These are phyloP conservation scores for Leistus spinibarbis DNA, from an alignment of 2,888 invertebrate genomes.

Conservation along the genomic window DNA sequence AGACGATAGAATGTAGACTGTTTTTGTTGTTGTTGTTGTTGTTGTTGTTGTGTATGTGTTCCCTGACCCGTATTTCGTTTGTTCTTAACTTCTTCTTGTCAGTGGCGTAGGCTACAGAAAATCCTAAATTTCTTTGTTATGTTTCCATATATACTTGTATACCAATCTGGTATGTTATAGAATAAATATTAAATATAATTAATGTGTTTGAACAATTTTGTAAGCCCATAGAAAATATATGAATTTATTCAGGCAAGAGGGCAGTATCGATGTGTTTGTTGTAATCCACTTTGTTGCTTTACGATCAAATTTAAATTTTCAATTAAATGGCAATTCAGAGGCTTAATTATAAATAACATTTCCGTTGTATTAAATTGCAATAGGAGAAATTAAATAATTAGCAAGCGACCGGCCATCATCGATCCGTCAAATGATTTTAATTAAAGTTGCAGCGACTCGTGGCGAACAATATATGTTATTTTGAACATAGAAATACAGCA, in stretches of 20 bases:
- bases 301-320: background rate
- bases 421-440: constrained; percentile 7
- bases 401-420: no score
- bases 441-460: background rate
- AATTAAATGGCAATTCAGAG: background rate
- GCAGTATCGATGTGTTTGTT: background rate
- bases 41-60: no score
- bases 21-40: background rate
- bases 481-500: background rate
- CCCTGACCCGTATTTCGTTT: background rate
- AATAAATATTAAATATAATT: no score
- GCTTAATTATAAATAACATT: constrained; percentile 5
- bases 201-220: no score
- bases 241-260: no score
- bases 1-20: background rate
- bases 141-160: no score
- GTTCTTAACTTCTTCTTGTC: no score
- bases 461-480: background rate
- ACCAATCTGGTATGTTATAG: no score
- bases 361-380: constrained; percentile 1
- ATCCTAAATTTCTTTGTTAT: no score
- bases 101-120: no score
- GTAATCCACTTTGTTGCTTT: background rate
- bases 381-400: constrained; percentile 9
- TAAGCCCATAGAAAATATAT: no score